Percentiles rank a stretch among this genome's conserved stretches.
phyloP scores from a whole-genome alignment of 2,797 vertebrate species.

The Luscinia megarhynchos region DNA sequence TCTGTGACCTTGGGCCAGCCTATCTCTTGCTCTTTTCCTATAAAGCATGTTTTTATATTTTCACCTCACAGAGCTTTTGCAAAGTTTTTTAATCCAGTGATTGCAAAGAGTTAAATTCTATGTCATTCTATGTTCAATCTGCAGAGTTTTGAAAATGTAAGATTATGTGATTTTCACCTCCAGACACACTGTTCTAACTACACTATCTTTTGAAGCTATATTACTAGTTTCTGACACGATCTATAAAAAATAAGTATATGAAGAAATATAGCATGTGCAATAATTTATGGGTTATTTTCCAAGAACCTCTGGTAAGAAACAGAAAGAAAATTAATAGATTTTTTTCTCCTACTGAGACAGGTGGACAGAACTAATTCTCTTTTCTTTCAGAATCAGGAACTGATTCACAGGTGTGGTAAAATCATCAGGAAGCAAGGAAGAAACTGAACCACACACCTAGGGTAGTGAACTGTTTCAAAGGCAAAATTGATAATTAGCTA shows the following conservation, averaged over 20 bases:
- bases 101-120: not conserved
- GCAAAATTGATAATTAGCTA: not conserved
- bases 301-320: not conserved
- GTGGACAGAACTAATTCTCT: not conserved
- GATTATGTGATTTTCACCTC: not conserved
- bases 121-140: not conserved
- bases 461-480: not conserved
- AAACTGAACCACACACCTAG: not conserved
- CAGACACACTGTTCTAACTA: not conserved
- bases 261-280: not conserved
- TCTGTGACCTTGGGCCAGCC: slow-evolving; percentile 50
- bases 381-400: not conserved
- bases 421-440: not conserved
- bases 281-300: not conserved
- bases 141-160: not conserved
- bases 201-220: not conserved
- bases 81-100: not conserved
- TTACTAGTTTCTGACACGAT: not conserved
- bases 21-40: slow-evolving; percentile 59
- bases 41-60: slow-evolving; percentile 21
- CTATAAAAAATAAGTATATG: not conserved
- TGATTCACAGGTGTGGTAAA: slow-evolving; percentile 8
- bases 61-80: not conserved
- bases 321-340: not conserved
- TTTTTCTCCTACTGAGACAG: not conserved